Conservation (phyloP, 1,140 invertebrate genomes). For the Penaeus vannamei region DNA sequence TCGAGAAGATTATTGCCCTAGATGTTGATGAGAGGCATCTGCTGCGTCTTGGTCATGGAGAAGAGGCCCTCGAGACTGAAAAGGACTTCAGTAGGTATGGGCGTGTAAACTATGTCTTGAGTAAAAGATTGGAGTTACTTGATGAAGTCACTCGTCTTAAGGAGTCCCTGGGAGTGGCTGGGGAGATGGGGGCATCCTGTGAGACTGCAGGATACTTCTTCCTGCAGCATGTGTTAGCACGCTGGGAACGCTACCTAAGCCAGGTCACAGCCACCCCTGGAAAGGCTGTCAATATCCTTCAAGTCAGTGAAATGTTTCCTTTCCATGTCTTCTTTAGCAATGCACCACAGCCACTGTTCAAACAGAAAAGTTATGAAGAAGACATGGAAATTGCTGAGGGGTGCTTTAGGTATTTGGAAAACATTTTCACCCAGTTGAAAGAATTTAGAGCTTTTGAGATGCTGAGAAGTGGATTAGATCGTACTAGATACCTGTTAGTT, state of each 20-base stretch:
- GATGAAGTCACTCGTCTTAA: slow-evolving; percentile 92
- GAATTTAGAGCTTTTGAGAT: slow-evolving; percentile 98
- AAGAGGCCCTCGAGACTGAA: slow-evolving; percentile 98
- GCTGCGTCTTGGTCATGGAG: slow-evolving; percentile 98
- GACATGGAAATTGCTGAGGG: slow-evolving; percentile 93
- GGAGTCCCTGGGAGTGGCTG: slow-evolving; percentile 84
- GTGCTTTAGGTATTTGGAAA: slow-evolving; percentile 94
- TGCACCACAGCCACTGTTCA: slow-evolving; percentile 94
- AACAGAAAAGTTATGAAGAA: slow-evolving; percentile 83
- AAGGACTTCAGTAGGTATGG: slow-evolving; percentile 99
- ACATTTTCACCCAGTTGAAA: slow-evolving; percentile 97
- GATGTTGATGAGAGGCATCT: slow-evolving; percentile 99
- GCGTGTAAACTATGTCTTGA: slow-evolving; percentile 97
- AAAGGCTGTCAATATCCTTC: slow-evolving; percentile 71
- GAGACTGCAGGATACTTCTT: slow-evolving; percentile 97
- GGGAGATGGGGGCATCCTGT: slow-evolving; percentile 97
- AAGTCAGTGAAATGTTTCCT: slow-evolving; percentile 85
- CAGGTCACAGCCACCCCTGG: slow-evolving; percentile 75
- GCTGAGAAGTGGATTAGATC: slow-evolving; percentile 92
- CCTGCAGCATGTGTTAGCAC: slow-evolving; percentile 86
- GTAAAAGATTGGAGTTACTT: slow-evolving; percentile 92
- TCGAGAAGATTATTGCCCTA: slow-evolving; percentile 98
- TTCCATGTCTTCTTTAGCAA: slow-evolving; percentile 93
- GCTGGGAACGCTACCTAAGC: slow-evolving; percentile 91
- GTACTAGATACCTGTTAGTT: slow-evolving; percentile 96